Conservation (phyloP, 1,140 invertebrate genomes). For the Drosophila chauvacae region DNA sequence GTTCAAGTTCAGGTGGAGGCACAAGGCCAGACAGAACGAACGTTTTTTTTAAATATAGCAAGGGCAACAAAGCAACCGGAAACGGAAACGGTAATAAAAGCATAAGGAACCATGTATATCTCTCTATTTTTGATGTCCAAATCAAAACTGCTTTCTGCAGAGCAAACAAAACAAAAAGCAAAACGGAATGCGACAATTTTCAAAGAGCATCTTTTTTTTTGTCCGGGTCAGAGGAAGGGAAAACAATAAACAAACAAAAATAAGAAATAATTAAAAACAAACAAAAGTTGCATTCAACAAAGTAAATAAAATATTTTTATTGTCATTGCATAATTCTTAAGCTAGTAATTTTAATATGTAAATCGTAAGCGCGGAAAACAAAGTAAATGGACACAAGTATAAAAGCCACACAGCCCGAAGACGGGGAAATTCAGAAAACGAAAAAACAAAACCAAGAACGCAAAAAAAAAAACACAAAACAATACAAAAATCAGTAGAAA, state of each 20-base stretch:
- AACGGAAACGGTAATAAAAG: slow-evolving; percentile 31
- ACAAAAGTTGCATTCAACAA: slow-evolving; percentile 58
- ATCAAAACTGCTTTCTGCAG: slow-evolving; percentile 43
- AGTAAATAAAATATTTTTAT: slow-evolving; percentile 75
- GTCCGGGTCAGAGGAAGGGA: slow-evolving; percentile 19
- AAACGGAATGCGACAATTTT: slow-evolving; percentile 12
- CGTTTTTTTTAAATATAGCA: slow-evolving; percentile 31
- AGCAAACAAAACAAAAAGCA: slow-evolving; percentile 1
- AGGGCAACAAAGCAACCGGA: slow-evolving; percentile 19
- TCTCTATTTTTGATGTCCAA: slow-evolving; percentile 55
- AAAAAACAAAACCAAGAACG: slow-evolving; percentile 6
- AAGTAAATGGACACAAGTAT: slow-evolving; percentile 56
- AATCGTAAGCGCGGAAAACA: slow-evolving; percentile 70
- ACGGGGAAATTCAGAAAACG: slow-evolving; percentile 10
- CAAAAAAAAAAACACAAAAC: slow-evolving; percentile 5
- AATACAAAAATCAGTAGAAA: slow-evolving; percentile 55
- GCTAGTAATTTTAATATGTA: slow-evolving; percentile 81
- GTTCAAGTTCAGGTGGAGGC: slow-evolving; percentile 1
- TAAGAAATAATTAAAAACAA: slow-evolving; percentile 4
- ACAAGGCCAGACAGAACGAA: slow-evolving; percentile 3
- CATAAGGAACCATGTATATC: slow-evolving; percentile 45
- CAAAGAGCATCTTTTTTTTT: slow-evolving; percentile 34
- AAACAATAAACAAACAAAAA: slow-evolving; percentile 20
- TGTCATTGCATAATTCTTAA: slow-evolving; percentile 83
- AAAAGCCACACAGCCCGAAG: slow-evolving; percentile 12